phyloP scores from a whole-genome alignment of 2,797 vertebrate species.

The Siniperca obscura region DNA sequence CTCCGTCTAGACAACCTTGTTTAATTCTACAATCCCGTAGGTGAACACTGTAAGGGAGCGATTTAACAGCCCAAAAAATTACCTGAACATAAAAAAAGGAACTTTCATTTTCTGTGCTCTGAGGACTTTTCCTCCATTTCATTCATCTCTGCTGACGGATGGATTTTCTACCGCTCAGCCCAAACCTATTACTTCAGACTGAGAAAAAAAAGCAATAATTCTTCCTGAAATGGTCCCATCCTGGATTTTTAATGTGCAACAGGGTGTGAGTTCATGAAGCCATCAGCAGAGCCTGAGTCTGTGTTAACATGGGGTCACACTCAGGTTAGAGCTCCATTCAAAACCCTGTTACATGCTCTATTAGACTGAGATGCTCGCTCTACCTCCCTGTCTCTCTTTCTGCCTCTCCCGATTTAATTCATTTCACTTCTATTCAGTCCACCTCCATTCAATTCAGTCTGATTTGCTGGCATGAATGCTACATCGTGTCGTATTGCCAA shows the following conservation, averaged over 20 bases:
- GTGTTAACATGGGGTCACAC: slow-evolving; percentile 40
- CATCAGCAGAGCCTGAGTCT: slow-evolving; percentile 16
- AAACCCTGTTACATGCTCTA: slow-evolving; percentile 52
- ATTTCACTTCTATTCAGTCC: slow-evolving; percentile 49
- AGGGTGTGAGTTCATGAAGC: slow-evolving; percentile 20
- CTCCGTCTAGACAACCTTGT: neutral
- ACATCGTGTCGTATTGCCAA: slow-evolving; percentile 11
- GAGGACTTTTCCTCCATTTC: slow-evolving; percentile 22
- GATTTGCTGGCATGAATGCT: slow-evolving; percentile 46
- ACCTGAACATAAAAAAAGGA: slow-evolving; percentile 6
- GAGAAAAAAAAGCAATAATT: neutral
- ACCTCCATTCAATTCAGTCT: slow-evolving; percentile 28
- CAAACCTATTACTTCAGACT: slow-evolving; percentile 23
- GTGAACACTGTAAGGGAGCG: neutral
- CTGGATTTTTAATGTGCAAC: slow-evolving; percentile 30
- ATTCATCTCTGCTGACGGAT: slow-evolving; percentile 42
- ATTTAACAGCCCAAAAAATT: slow-evolving; percentile 24
- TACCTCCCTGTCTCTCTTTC: slow-evolving; percentile 7
- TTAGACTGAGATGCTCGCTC: slow-evolving; percentile 43
- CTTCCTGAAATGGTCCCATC: slow-evolving; percentile 15
- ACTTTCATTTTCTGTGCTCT: slow-evolving; percentile 25
- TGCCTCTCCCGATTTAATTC: slow-evolving; percentile 30
- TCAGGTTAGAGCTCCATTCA: slow-evolving; percentile 52
- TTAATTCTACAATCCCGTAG: slow-evolving; percentile 12
- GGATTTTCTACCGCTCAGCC: slow-evolving; percentile 37